Evolutionary conservation across 2,113 vertebrate genomes (phyloP).

Genomic region (Onychostruthus taczanowskii): DNA sequence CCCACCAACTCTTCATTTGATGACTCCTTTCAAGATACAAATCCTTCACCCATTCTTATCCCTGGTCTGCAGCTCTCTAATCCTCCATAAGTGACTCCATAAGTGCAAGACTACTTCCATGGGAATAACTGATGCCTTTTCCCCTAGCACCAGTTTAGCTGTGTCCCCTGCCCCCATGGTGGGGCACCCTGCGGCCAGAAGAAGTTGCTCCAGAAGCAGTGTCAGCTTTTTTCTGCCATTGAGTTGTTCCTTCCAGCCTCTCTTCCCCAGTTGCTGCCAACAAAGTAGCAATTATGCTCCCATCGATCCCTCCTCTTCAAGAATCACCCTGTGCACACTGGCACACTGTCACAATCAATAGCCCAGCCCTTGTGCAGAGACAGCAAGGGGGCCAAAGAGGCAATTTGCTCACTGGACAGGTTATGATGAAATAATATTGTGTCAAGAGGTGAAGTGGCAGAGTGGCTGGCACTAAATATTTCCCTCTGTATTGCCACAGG

Average conservation of each 20-base stretch:
- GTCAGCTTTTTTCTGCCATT: not conserved
- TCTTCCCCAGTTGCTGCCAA: not conserved
- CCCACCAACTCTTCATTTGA: not conserved
- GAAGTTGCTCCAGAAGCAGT: not conserved
- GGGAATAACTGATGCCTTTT: not conserved
- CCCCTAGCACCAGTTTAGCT: not conserved
- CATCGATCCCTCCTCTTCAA: slow-evolving; percentile 22
- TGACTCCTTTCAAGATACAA: not conserved
- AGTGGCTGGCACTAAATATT: slow-evolving; percentile 9
- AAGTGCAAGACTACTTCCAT: not conserved
- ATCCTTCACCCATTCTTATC: not conserved
- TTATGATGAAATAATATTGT: slow-evolving; percentile 54
- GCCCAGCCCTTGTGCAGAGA: not conserved
- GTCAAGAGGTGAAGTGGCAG: slow-evolving; percentile 40
- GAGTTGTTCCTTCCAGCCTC: not conserved
- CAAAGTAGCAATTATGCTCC: slow-evolving; percentile 12
- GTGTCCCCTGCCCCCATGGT: not conserved
- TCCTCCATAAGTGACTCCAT: fast-evolving
- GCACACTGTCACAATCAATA: slow-evolving; percentile 35
- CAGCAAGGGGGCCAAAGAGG: not conserved
- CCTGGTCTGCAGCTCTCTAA: not conserved
- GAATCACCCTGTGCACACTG: not conserved
- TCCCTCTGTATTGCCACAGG: not conserved
- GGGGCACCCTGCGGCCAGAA: not conserved
- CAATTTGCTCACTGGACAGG: slow-evolving; percentile 43